Conservation (phyloP, 30 jellyfish, hydroid and myxozoan genomes). For the Hydra vulgaris region DNA sequence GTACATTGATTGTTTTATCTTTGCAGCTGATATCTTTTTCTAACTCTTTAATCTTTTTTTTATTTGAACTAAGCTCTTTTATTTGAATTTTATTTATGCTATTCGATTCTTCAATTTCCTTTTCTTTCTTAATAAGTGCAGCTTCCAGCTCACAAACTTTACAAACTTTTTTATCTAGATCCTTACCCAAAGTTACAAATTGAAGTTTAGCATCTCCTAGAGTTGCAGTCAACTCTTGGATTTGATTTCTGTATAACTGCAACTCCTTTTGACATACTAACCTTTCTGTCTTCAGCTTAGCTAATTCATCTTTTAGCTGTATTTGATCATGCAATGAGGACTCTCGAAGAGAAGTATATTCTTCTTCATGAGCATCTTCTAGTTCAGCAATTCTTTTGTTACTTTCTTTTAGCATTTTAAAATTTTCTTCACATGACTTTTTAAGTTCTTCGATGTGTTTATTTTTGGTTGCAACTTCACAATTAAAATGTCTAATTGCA, state of each 20-base stretch:
- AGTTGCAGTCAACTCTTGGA: conserved; percentile 30
- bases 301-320: conserved; percentile 18
- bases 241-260: conserved; percentile 28
- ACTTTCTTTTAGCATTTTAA: conserved; percentile 41
- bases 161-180: neutral
- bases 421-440: conserved; percentile 17
- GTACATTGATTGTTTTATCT: neutral
- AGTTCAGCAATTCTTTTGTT: conserved; percentile 46
- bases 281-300: neutral
- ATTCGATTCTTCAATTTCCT: conserved; percentile 21
- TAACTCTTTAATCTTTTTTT: neutral
- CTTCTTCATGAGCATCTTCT: conserved; percentile 41
- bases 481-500: neutral
- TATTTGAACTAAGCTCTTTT: neutral
- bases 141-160: neutral
- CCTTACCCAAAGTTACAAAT: conserved; percentile 4
- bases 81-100: conserved; percentile 2
- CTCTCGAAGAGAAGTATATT: neutral
- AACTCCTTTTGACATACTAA: conserved; percentile 19
- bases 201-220: conserved; percentile 37
- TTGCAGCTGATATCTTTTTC: conserved; percentile 13
- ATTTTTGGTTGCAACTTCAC: conserved; percentile 35
- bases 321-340: conserved; percentile 16
- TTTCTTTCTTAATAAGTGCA: conserved; percentile 14
- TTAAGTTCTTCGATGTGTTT: conserved; percentile 32